Evolutionary conservation across 2,888 invertebrate genomes (phyloP).

Genomic region (Clostera curtula): DNA sequence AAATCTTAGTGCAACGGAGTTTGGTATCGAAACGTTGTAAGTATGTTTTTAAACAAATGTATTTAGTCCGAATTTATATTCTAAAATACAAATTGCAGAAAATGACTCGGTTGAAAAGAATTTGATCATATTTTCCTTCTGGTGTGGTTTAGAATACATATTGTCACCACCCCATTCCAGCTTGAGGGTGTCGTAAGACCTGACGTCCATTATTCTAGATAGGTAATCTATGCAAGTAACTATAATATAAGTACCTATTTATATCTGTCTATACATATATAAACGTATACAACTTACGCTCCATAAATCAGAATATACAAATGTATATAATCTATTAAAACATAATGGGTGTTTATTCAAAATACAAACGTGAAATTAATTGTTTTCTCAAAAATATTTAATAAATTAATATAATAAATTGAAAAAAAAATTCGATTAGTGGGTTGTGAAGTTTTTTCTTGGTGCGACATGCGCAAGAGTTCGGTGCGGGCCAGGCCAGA

Average conservation of each 20-base stretch:
- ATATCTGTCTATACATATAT: no score
- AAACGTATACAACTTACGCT: no score
- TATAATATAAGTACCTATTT: no score
- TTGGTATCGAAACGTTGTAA: conserved; percentile 15
- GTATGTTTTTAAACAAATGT: conserved; percentile 7
- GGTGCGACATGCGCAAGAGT: conserved; percentile 24
- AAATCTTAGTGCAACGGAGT: conserved; percentile 19
- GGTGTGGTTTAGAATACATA: no score
- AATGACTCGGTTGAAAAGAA: conserved; percentile 6
- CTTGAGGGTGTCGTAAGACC: no score
- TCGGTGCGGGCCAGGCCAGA: conserved; percentile 36
- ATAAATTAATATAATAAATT: no score
- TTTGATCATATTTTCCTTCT: no score
- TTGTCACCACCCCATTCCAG: no score
- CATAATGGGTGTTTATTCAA: not conserved
- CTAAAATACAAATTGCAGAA: conserved; percentile 4
- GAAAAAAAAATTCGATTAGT: not conserved
- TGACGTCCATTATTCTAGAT: no score
- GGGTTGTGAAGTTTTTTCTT: conserved; percentile 11
- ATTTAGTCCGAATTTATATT: not conserved
- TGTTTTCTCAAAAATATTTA: no score
- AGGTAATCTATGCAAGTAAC: no score
- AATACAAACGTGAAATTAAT: not conserved
- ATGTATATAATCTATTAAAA: not conserved
- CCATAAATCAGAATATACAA: conserved; percentile 1